A percentile compares a stretch with the other conserved stretches of the same genome.
These are phyloP conservation scores for Neelides folsomi DNA, from an alignment of 2,888 invertebrate species.

Conservation along the genomic window DNA sequence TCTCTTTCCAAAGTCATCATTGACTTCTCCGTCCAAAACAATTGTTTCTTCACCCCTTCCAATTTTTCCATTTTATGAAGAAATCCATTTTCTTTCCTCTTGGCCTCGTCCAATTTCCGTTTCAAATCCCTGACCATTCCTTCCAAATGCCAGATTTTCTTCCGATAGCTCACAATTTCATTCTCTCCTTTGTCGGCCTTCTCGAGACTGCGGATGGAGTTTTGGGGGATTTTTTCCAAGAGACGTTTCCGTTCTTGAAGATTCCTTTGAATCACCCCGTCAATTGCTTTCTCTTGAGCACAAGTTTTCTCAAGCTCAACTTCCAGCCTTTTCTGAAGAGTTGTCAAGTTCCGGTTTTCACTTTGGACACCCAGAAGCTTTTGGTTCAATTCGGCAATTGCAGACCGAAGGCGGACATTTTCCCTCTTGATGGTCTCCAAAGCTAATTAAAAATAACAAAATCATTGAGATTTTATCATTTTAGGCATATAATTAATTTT, in stretches of 20 bases:
- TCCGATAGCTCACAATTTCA: conserved; percentile 24
- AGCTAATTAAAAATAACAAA: conserved; percentile 9
- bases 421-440: conserved; percentile 18
- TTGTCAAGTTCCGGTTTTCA: conserved; percentile 14
- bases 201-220: too few relatives aligned
- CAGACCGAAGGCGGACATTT: conserved; percentile 19
- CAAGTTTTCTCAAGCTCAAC: conserved; percentile 19
- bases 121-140: conserved; percentile 18
- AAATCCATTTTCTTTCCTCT: conserved; percentile 21
- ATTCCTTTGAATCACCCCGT: conserved; percentile 22
- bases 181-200: not conserved
- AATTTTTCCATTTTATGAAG: conserved; percentile 20
- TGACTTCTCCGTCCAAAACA: conserved; percentile 28
- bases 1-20: conserved; percentile 29
- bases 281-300: conserved; percentile 20
- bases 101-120: conserved; percentile 17
- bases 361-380: conserved; percentile 12
- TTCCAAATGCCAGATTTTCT: conserved; percentile 25
- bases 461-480: not conserved
- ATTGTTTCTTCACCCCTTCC: conserved; percentile 19
- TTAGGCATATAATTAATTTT: not conserved
- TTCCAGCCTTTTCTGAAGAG: conserved; percentile 14
- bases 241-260: conserved; percentile 11
- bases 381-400: conserved; percentile 18
- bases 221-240: conserved; percentile 12